Evolutionary conservation across 2,797 vertebrate genomes (phyloP), one percentile per base, ranked within the genome.

Genomic region (Glyptemys insculpta): DNA sequence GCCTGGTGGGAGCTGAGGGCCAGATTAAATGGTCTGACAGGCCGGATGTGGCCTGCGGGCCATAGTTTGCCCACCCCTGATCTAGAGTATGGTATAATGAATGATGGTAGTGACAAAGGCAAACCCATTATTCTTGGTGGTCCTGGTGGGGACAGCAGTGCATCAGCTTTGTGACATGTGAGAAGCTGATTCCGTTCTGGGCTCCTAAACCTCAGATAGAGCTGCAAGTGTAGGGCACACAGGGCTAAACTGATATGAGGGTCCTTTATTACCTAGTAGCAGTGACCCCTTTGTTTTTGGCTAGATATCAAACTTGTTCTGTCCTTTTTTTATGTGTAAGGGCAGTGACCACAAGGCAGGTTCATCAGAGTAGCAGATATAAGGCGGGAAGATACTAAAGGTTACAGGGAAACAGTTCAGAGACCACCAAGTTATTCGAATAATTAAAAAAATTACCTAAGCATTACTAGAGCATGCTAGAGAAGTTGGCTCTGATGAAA

Each of bases 281-380:
- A 19, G 80, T n/a, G 88, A 31, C 82, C 85, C 31, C 86, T 94
- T 96, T 91, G 19, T 21, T 85, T 96, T 86, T 86, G 37, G 31
- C 25, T 47, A 18, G 12, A 21, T 57, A 91, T 49, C 82, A 81
- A 12, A 79, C 92, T 59, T 90, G n/a, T 56, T 90, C 9, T 53
- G 49, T 62, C n/a, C 37, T 86, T 93, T 81, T 81, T 86, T 76
- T 88, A 44, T 81, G 31, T 2, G 1, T 9, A 56, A 87, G 78
- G 87, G n/a, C 53, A 93, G 53, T 85, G 47, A 79, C 89, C 83
- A 41, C 1, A 0, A 85, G 59, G 47, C 44, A 90, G 52, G 88
- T 95, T 72, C 86, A 54, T 79, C 92, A 90, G 18, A 79, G 5
- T 4, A 83, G 86, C 19, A 68, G n/a, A 3, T 88, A 0, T 68